Percentiles rank a stretch among this genome's conserved stretches.
These are phyloP conservation scores for Podarcis lilfordi DNA, from an alignment of 2,797 vertebrate genomes.

Conservation along the genomic window DNA sequence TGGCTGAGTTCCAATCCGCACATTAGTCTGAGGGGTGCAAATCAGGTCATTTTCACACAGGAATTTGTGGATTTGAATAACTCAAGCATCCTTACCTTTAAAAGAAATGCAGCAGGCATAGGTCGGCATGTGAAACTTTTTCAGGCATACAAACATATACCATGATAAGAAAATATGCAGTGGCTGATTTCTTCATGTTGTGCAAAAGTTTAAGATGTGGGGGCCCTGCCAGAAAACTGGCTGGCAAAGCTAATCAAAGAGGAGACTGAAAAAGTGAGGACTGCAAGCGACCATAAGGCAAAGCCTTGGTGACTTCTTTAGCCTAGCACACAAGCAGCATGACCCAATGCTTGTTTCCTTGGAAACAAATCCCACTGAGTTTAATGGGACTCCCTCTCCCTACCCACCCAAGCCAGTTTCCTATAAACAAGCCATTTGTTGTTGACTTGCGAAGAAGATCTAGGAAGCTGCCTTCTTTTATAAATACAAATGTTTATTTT, in stretches of 20 bases:
- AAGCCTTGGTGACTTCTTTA: neutral
- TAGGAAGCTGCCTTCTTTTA: neutral
- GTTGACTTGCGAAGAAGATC: neutral
- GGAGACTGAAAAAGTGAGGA: neutral
- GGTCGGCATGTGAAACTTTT: neutral
- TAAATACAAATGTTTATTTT: neutral
- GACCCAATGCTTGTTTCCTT: neutral
- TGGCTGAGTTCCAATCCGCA: neutral
- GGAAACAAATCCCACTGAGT: neutral
- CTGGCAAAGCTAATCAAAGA: neutral
- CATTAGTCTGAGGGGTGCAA: neutral
- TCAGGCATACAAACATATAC: neutral
- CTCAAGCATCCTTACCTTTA: neutral
- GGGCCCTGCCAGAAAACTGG: neutral
- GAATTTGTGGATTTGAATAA: neutral
- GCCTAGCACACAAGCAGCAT: neutral
- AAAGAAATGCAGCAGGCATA: neutral
- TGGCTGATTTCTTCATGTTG: neutral
- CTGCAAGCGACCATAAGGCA: neutral
- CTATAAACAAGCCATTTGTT: neutral
- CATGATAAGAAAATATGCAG: neutral
- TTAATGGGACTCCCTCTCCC: neutral
- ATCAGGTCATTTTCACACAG: neutral
- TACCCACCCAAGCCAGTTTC: no score
- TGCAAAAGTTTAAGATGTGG: neutral